Percentiles rank a stretch among this genome's conserved stretches.
These are phyloP conservation scores for Liparis tanakae DNA, from an alignment of 2,797 vertebrate species.

Conservation along the genomic window DNA sequence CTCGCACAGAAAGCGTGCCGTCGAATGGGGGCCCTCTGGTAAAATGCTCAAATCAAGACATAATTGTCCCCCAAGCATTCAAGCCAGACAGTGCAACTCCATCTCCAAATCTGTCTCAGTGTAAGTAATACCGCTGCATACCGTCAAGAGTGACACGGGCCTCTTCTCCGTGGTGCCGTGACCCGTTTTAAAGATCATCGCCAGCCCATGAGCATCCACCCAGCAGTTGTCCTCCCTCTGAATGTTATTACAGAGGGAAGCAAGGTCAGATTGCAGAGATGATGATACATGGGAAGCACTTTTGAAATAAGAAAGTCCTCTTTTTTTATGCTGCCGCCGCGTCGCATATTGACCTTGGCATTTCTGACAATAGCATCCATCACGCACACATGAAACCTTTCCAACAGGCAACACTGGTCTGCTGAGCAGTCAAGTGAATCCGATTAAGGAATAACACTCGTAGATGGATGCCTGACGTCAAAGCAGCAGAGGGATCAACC, in stretches of 20 bases:
- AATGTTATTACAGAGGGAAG: conserved; percentile 95
- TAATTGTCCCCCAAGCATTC: conserved; percentile 56
- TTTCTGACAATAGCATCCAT: conserved; percentile 98
- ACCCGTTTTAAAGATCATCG: conserved; percentile 87
- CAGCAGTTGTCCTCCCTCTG: conserved; percentile 90
- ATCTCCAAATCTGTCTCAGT: conserved; percentile 75
- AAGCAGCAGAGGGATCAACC: conserved; percentile 86
- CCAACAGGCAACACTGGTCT: conserved; percentile 88
- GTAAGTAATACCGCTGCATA: conserved; percentile 82
- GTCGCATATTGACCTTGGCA: conserved; percentile 95
- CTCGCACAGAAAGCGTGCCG: conserved; percentile 33
- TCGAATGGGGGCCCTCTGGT: conserved; percentile 43
- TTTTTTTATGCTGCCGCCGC: conserved; percentile 81
- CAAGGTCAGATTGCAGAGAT: conserved; percentile 92
- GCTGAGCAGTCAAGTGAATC: conserved; percentile 91
- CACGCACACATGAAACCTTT: conserved; percentile 90
- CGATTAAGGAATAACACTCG: conserved; percentile 91
- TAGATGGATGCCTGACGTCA: conserved; percentile 91
- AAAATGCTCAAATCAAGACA: conserved; percentile 64
- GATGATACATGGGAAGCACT: conserved; percentile 94
- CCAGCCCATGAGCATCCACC: conserved; percentile 86
- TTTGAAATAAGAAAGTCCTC: conserved; percentile 89
- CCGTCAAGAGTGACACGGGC: conserved; percentile 79
- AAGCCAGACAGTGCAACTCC: conserved; percentile 50
- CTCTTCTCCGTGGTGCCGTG: conserved; percentile 82